phyloP scores from a whole-genome alignment of 1,140 invertebrate genomes.

The Gonioctena quinquepunctata region DNA sequence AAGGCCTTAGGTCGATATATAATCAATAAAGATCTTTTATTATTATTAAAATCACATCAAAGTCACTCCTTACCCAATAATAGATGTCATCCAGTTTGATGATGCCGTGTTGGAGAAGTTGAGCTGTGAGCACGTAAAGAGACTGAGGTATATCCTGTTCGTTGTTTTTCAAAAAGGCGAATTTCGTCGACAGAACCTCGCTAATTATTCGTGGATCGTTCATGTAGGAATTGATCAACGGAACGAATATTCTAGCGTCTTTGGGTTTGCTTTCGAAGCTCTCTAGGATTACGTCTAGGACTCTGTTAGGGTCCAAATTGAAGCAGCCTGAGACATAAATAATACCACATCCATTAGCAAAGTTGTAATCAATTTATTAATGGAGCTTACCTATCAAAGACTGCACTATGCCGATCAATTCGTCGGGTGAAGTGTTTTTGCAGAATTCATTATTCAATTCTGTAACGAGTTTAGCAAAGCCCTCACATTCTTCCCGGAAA shows the following conservation, averaged over 20 bases:
- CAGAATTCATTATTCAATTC: slow-evolving; percentile 90
- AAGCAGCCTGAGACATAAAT: slow-evolving; percentile 83
- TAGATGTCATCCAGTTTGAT: slow-evolving; percentile 89
- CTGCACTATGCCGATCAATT: slow-evolving; percentile 83
- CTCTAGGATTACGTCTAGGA: slow-evolving; percentile 95
- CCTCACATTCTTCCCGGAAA: slow-evolving; percentile 98
- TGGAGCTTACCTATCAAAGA: slow-evolving; percentile 83
- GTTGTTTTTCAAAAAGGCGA: slow-evolving; percentile 71
- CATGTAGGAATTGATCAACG: slow-evolving; percentile 84
- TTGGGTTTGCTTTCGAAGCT: slow-evolving; percentile 90
- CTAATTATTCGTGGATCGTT: slow-evolving; percentile 82
- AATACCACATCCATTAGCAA: neutral
- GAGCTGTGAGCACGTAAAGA: slow-evolving; percentile 85
- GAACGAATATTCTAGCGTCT: slow-evolving; percentile 77
- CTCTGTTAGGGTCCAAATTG: slow-evolving; percentile 97
- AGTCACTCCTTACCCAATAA: slow-evolving; percentile 73
- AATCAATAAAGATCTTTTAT: neutral
- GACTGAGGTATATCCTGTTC: slow-evolving; percentile 75
- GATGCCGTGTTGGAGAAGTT: slow-evolving; percentile 86
- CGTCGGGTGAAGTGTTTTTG: slow-evolving; percentile 64
- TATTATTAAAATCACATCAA: too few relatives aligned
- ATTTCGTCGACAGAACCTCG: slow-evolving; percentile 95
- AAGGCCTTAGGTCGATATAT: too few relatives aligned
- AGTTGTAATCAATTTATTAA: slow-evolving; percentile 15
- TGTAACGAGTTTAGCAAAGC: slow-evolving; percentile 96